Percentiles rank a stretch among this genome's conserved stretches.
Evolutionary conservation across 2,113 vertebrate genomes (phyloP).

Genomic region (Aplodontia rufa): DNA sequence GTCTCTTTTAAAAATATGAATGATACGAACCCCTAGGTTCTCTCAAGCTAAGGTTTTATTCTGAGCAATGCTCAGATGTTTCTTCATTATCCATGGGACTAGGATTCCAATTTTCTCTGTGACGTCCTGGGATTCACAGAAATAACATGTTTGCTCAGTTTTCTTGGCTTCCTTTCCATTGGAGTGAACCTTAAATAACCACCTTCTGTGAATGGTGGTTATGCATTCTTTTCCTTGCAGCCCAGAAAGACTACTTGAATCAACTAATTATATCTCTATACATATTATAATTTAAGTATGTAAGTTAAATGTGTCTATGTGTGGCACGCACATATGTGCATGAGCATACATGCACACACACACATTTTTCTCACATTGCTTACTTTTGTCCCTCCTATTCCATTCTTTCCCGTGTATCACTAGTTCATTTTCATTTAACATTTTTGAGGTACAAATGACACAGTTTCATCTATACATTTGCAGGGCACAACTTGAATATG

Average conservation of each 20-base stretch:
- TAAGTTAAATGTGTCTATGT: neutral
- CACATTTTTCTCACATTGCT: neutral
- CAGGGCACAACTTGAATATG: neutral
- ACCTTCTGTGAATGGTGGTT: neutral
- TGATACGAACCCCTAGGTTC: neutral
- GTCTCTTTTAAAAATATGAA: neutral
- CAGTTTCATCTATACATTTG: too few species aligned
- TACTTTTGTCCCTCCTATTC: neutral
- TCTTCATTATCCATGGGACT: neutral
- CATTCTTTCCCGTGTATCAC: neutral
- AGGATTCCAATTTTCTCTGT: neutral
- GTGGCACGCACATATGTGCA: fast-evolving
- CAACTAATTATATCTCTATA: neutral
- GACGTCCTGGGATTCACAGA: neutral
- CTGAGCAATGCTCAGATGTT: neutral
- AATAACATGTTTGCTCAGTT: neutral
- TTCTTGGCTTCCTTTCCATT: neutral
- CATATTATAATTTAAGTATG: neutral
- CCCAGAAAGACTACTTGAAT: neutral
- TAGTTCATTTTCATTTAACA: neutral
- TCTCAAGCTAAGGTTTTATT: neutral
- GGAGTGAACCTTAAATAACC: neutral
- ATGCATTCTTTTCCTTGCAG: neutral
- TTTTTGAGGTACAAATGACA: neutral
- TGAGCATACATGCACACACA: fast-evolving